phyloP scores from a whole-genome alignment of 2,888 invertebrate species.

The Scotopteryx bipunctaria region DNA sequence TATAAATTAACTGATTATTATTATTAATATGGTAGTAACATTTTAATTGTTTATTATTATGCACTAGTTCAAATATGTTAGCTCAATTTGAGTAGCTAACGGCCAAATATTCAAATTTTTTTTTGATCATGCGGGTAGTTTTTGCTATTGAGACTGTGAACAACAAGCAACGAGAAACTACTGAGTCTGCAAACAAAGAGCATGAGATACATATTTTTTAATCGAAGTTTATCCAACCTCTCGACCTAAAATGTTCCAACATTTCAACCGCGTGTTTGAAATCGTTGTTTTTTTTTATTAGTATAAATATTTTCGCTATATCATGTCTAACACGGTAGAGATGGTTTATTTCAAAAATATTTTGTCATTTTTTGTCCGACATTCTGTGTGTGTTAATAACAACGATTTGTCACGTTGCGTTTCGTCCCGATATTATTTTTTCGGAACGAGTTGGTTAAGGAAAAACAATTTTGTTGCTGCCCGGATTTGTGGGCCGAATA shows the following conservation, averaged over 20 bases:
- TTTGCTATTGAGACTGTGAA: no score
- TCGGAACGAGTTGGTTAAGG: conserved; percentile 26
- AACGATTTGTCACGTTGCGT: conserved; percentile 38
- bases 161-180: no score
- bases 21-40: no score
- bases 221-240: background rate
- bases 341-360: conserved; percentile 19
- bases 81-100: no score
- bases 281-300: conserved; percentile 36
- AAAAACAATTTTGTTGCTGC: conserved; percentile 25
- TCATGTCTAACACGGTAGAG: conserved; percentile 14
- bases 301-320: conserved; percentile 34
- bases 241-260: conserved; percentile 6
- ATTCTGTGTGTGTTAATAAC: conserved; percentile 33
- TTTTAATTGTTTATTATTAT: no score
- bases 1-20: no score
- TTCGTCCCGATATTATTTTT: conserved; percentile 35
- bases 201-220: conserved; percentile 2
- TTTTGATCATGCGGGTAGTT: no score
- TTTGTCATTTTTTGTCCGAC: conserved; percentile 25
- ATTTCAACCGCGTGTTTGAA: conserved; percentile 21
- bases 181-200: no score
- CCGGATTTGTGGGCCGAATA: conserved; percentile 18
- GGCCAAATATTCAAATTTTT: no score
- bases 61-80: no score